phyloP scores from a whole-genome alignment of 2,797 vertebrate species.

The Strix occidentalis region DNA sequence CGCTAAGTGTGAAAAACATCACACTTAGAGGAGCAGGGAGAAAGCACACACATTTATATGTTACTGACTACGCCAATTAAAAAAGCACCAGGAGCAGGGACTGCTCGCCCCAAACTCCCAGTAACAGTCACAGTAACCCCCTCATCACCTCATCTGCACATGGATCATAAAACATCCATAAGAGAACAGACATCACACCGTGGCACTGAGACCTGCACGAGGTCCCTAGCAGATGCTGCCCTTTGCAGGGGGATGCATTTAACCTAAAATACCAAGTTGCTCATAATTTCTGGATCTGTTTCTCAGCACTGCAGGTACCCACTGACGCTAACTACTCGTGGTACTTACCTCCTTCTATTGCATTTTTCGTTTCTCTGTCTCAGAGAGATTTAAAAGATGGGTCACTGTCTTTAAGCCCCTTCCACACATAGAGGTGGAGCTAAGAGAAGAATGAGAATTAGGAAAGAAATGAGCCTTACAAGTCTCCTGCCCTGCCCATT shows the following conservation, averaged over 20 bases:
- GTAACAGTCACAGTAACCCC: not conserved
- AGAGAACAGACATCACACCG: fast-evolving
- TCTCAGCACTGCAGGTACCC: not conserved
- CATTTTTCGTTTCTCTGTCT: not conserved
- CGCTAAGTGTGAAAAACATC: not conserved
- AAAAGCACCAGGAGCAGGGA: not conserved
- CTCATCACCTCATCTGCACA: not conserved
- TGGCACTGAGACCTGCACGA: not conserved
- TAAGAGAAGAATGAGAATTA: not conserved
- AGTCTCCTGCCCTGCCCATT: not conserved
- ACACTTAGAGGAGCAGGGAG: not conserved
- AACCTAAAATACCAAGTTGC: not conserved
- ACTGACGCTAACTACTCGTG: not conserved
- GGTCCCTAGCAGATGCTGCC: not conserved
- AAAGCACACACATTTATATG: too few relatives aligned
- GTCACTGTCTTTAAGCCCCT: not conserved
- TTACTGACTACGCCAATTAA: not conserved
- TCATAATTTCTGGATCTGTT: not conserved
- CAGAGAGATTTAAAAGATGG: not conserved
- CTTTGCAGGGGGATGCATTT: not conserved
- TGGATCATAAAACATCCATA: not conserved
- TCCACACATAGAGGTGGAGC: not conserved
- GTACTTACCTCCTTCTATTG: not conserved
- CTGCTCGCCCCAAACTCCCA: not conserved
- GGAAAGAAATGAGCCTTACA: not conserved